These are phyloP conservation scores for Eubucco bourcierii DNA, from an alignment of 2,113 vertebrate genomes.

Conservation along the genomic window DNA sequence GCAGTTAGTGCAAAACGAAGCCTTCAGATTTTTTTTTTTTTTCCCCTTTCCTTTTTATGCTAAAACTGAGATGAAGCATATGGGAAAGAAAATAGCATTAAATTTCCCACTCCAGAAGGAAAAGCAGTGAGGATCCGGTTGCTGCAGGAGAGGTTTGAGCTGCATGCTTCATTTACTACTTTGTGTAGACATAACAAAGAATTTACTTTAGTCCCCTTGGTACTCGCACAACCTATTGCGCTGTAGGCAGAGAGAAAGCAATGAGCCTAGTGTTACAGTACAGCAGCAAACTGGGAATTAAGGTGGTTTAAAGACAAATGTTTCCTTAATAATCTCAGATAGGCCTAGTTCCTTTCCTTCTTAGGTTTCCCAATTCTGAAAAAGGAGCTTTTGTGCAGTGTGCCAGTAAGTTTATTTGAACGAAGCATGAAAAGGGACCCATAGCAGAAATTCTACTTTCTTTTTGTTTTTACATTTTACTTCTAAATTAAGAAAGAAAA, in stretches of 20 bases:
- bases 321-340: background rate
- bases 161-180: constrained; percentile 58
- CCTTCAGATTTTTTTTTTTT: background rate
- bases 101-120: background rate
- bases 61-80: background rate
- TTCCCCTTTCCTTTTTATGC: background rate
- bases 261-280: background rate
- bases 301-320: background rate
- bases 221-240: background rate
- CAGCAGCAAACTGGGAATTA: background rate
- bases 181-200: constrained; percentile 63
- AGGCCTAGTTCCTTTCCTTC: background rate
- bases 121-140: background rate
- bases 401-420: background rate
- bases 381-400: background rate
- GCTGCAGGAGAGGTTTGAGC: background rate
- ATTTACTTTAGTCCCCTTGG: constrained; percentile 1
- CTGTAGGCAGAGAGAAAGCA: constrained; percentile 13
- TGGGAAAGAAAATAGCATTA: constrained; percentile 37
- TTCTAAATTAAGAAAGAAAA: no score
- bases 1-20: background rate
- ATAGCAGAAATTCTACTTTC: background rate
- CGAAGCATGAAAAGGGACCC: background rate
- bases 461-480: no score
- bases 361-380: background rate